phyloP scores from a whole-genome alignment of 1,140 invertebrate species.

The Drosophila leontia region DNA sequence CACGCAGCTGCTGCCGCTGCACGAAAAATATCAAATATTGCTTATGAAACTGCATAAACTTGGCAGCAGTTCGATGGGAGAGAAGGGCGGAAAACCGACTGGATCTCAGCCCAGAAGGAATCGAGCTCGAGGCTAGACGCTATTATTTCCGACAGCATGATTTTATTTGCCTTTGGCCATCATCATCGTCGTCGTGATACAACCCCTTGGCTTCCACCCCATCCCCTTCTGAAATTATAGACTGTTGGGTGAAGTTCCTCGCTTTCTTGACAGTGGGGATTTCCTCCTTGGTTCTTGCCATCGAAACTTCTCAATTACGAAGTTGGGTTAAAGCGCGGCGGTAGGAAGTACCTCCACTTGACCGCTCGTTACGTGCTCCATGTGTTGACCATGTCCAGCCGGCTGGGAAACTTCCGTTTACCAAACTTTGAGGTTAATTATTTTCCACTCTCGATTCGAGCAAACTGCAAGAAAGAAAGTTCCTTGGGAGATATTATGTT shows the following conservation, averaged over 20 bases:
- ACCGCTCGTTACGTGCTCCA: slow-evolving; percentile 80
- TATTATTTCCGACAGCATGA: slow-evolving; percentile 84
- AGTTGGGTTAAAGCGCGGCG: slow-evolving; percentile 24
- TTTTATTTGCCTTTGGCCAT: slow-evolving; percentile 70
- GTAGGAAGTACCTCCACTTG: slow-evolving; percentile 49
- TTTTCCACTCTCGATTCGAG: slow-evolving; percentile 74
- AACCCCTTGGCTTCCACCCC: slow-evolving; percentile 68
- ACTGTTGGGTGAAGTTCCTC: slow-evolving; percentile 36
- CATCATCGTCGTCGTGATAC: slow-evolving; percentile 45
- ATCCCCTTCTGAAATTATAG: slow-evolving; percentile 54
- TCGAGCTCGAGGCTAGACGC: slow-evolving; percentile 73
- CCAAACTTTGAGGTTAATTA: slow-evolving; percentile 77
- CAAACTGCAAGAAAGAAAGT: slow-evolving; percentile 53
- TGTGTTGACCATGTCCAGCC: slow-evolving; percentile 61
- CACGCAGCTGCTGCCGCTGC: slow-evolving; percentile 63
- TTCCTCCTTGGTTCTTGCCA: slow-evolving; percentile 34
- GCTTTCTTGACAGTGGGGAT: slow-evolving; percentile 33
- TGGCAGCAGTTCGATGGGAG: slow-evolving; percentile 36
- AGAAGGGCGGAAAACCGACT: slow-evolving; percentile 1
- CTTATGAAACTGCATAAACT: slow-evolving; percentile 75
- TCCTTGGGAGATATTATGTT: slow-evolving; percentile 20
- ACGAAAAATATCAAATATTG: slow-evolving; percentile 63
- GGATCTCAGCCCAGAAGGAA: slow-evolving; percentile 33
- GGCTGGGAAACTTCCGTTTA: slow-evolving; percentile 70
- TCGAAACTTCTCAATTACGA: slow-evolving; percentile 78